Evolutionary conservation across 2,888 invertebrate genomes (phyloP), one percentile per base, ranked within the genome.

Genomic region (Patella pellucida): DNA sequence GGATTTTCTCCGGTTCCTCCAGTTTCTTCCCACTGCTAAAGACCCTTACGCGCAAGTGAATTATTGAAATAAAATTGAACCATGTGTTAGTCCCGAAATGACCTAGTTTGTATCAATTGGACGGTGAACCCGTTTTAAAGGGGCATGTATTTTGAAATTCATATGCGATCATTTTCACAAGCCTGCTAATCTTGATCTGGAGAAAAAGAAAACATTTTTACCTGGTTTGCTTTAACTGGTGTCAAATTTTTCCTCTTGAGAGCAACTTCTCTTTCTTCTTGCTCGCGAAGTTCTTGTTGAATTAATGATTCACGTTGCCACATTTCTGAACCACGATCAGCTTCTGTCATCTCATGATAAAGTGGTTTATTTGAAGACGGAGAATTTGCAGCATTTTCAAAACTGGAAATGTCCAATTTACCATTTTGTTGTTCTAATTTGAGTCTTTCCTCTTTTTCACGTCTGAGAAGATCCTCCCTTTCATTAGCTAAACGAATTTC

Each of bases 401-500:
- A 75, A 7, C 56, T 68, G 2, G 71, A 56, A 19, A 68, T 71
- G 50, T 71, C 56, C 52, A 75, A 71, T 41, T 71, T 71, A 19
- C 75, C 75, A 54, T 78, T 77, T 70, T 83, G 84, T 27, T 81
- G 78, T 14, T 78, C 70, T 16, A 83, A 72, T 70, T 83, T 78
- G 62, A 80, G 72, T 67, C 86, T 72, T 52, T 85, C 85, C 68
- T 86, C 85, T 68, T 87, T 84, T 76, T 88, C 88, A 19, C 80
- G 81, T 67, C 80, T 76, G 56, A 87, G 76, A 79, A 85, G 84
- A 68, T 85, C 85, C 74, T 89, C 89, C 16, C 89, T 78, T 75
- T 89, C 87, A 74, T 83, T 84, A 19, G 89, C 88, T 19, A 87
- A 78, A 11, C 89, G 86, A 73, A 89, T 90, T 78, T 89, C 90